A percentile compares a stretch with the other conserved stretches of the same genome.
phyloP scores from a whole-genome alignment of 2,113 vertebrate genomes.

The Motacilla alba region DNA sequence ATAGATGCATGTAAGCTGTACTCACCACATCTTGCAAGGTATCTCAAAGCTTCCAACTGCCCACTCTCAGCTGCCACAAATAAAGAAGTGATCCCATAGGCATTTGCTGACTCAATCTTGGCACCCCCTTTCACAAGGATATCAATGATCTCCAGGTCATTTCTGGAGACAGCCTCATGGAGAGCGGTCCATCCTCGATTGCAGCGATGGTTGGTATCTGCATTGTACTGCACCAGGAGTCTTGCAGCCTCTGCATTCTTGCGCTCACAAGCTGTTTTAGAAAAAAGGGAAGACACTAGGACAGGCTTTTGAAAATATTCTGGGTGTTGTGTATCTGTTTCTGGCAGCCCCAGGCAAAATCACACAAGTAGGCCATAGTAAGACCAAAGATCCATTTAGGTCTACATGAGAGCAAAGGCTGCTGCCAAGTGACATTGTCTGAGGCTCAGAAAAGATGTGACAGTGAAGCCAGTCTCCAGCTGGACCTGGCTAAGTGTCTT shows the following conservation, averaged over 20 bases:
- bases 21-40: constrained; percentile 82
- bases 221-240: constrained; percentile 77
- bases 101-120: constrained; percentile 81
- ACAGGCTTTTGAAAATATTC: not conserved
- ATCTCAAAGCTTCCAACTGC: constrained; percentile 78
- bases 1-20: not conserved
- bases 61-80: constrained; percentile 91
- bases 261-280: constrained; percentile 84
- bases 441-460: not conserved
- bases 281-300: not conserved
- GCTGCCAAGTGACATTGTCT: not conserved
- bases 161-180: constrained; percentile 83
- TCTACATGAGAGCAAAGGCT: not conserved
- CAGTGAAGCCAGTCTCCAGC: not conserved
- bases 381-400: not conserved
- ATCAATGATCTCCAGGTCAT: constrained; percentile 87
- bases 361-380: not conserved
- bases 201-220: constrained; percentile 78
- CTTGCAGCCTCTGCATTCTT: constrained; percentile 76
- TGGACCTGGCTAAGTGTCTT: not conserved
- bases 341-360: not conserved
- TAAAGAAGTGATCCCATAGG: constrained; percentile 86
- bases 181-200: constrained; percentile 87
- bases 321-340: not conserved
- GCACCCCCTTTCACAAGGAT: constrained; percentile 86